phyloP scores from a whole-genome alignment of 2,888 invertebrate genomes.

The Epinotia ramella region DNA sequence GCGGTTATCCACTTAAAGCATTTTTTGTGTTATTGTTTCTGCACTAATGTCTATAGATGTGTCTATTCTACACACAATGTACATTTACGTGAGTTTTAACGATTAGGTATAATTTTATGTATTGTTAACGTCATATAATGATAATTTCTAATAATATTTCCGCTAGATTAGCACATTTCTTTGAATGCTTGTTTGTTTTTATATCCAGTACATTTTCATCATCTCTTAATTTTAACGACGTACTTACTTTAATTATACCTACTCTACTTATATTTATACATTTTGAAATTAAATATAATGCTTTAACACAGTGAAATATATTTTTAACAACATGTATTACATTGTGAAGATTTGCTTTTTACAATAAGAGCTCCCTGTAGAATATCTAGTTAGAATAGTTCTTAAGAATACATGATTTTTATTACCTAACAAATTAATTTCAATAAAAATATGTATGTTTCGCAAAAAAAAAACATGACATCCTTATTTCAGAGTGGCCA shows the following conservation, averaged over 20 bases:
- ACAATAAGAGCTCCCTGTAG: slow-evolving; percentile 50
- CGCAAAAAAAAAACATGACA: background rate
- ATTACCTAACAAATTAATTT: background rate
- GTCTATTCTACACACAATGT: slow-evolving; percentile 48
- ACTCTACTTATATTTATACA: slow-evolving; percentile 3
- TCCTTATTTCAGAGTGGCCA: too few species aligned
- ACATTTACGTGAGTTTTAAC: slow-evolving; percentile 24
- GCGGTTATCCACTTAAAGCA: slow-evolving; percentile 60
- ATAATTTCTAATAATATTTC: slow-evolving; percentile 18
- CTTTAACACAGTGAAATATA: slow-evolving; percentile 8
- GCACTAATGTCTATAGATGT: slow-evolving; percentile 55
- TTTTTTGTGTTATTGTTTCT: slow-evolving; percentile 52
- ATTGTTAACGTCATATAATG: slow-evolving; percentile 4
- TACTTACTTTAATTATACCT: slow-evolving; percentile 11
- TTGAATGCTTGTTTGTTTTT: slow-evolving; percentile 7
- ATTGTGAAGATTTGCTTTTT: slow-evolving; percentile 3
- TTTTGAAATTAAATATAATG: slow-evolving; percentile 26
- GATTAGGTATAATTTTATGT: slow-evolving; percentile 1
- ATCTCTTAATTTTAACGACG: slow-evolving; percentile 9
- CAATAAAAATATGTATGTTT: background rate
- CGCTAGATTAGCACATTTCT: slow-evolving; percentile 13
- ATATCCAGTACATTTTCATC: slow-evolving; percentile 23
- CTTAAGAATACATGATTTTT: slow-evolving; percentile 6
- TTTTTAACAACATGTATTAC: background rate
- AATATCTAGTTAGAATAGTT: slow-evolving; percentile 35